Conservation (phyloP, 1,140 invertebrate species). For the Brachionus angularis region DNA sequence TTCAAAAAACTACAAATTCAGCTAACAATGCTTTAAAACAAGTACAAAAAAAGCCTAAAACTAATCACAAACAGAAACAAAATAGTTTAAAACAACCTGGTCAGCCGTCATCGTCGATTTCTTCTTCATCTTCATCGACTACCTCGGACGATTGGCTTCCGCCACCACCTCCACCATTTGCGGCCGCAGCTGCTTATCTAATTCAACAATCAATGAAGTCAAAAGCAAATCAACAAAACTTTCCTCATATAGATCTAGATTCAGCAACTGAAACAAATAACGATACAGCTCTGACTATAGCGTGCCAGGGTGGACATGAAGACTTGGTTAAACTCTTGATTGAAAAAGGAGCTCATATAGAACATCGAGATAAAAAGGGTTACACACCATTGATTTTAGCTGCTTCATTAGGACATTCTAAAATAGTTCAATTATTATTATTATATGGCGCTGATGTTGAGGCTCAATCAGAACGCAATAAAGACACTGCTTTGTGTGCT, state of each 20-base stretch:
- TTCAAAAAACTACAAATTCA: neutral
- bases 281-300: constrained; percentile 92
- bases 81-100: neutral
- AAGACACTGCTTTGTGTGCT: constrained; percentile 93
- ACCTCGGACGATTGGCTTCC: constrained; percentile 18
- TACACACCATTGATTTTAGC: constrained; percentile 95
- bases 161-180: constrained; percentile 25
- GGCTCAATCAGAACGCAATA: constrained; percentile 94
- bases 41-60: neutral
- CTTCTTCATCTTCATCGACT: neutral
- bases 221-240: neutral
- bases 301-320: constrained; percentile 91
- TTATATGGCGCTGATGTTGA: constrained; percentile 90
- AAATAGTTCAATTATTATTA: constrained; percentile 83
- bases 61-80: neutral
- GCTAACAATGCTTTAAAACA: neutral
- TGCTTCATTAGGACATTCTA: constrained; percentile 79
- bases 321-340: constrained; percentile 87
- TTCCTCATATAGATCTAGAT: neutral
- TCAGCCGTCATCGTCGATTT: neutral
- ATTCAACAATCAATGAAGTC: constrained; percentile 30
- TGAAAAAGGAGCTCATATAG: constrained; percentile 81
- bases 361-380: constrained; percentile 93
- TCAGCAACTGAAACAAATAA: constrained; percentile 83
- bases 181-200: neutral